Evolutionary conservation across 1,140 invertebrate species (phyloP).

Genomic region (Zaprionus lachaisei): DNA sequence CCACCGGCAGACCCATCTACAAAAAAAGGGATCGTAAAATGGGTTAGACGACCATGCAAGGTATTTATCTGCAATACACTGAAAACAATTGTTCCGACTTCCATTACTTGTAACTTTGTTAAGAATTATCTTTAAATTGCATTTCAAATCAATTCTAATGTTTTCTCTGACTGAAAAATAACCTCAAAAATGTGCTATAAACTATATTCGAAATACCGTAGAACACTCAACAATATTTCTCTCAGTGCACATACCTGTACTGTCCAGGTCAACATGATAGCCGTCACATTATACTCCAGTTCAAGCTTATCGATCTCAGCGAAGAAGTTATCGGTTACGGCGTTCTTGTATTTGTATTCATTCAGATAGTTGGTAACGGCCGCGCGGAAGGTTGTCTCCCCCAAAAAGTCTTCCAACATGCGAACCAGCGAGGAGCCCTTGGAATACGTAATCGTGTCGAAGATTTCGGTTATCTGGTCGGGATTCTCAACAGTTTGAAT

Average conservation of each 20-base stretch:
- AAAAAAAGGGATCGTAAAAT: slow-evolving; percentile 21
- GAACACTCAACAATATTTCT: not conserved
- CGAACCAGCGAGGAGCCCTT: slow-evolving; percentile 96
- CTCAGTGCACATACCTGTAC: slow-evolving; percentile 71
- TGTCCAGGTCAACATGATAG: slow-evolving; percentile 97
- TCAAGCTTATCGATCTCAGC: slow-evolving; percentile 86
- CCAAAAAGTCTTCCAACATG: slow-evolving; percentile 95
- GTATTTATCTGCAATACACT: not conserved
- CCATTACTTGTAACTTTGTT: too few species aligned
- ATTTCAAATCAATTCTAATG: too few species aligned
- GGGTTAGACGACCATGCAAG: slow-evolving; percentile 14
- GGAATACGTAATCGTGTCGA: slow-evolving; percentile 96
- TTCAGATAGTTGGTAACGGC: slow-evolving; percentile 92
- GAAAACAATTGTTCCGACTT: not conserved
- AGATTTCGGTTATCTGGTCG: slow-evolving; percentile 96
- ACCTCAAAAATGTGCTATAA: too few species aligned
- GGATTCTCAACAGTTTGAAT: slow-evolving; percentile 93
- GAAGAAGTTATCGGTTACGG: slow-evolving; percentile 92
- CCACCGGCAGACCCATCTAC: slow-evolving; percentile 95
- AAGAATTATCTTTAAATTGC: too few species aligned
- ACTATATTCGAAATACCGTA: too few species aligned
- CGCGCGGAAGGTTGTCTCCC: slow-evolving; percentile 89
- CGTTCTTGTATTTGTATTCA: slow-evolving; percentile 90
- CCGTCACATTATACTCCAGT: slow-evolving; percentile 84
- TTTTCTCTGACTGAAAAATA: too few species aligned